Conservation (phyloP, 2,888 invertebrate species). For the Ennomos erosarius region DNA sequence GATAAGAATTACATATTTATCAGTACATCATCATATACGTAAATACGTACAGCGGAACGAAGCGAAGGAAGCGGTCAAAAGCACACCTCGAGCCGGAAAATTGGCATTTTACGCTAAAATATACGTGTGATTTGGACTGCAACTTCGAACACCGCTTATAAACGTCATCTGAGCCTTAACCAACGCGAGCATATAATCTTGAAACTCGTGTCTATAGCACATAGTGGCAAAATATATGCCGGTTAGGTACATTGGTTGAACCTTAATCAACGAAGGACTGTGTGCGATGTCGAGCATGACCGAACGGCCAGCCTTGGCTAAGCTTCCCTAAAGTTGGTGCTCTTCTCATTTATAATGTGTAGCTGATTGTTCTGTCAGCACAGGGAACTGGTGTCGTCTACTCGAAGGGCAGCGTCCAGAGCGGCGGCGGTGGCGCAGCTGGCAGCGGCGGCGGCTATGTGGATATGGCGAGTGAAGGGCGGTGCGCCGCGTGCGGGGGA, state of each 20-base stretch:
- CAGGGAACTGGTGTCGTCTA: conserved; percentile 36
- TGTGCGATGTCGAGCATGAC: no score
- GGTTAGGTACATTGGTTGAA: no score
- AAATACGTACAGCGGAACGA: neutral
- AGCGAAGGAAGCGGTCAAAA: conserved; percentile 2
- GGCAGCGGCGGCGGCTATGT: conserved; percentile 71
- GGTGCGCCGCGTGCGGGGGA: conserved; percentile 71
- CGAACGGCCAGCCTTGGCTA: no score
- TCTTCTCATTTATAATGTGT: no score
- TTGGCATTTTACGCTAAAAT: neutral
- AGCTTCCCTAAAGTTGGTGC: no score
- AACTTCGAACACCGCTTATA: neutral
- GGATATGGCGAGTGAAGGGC: conserved; percentile 71
- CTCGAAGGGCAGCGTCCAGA: conserved; percentile 69
- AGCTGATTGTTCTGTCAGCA: no score
- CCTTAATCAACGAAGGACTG: no score
- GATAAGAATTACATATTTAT: conserved; percentile 22
- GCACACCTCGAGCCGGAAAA: no score
- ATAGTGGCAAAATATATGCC: no score
- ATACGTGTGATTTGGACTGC: neutral
- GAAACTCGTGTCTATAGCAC: no score
- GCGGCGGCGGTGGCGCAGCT: conserved; percentile 67
- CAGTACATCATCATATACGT: conserved; percentile 22
- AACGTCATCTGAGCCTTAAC: no score
- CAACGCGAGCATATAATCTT: no score